Percentiles rank a stretch among this genome's conserved stretches.
These are phyloP conservation scores for Amaurobius ferox DNA, from an alignment of 2,888 invertebrate genomes.

Conservation along the genomic window DNA sequence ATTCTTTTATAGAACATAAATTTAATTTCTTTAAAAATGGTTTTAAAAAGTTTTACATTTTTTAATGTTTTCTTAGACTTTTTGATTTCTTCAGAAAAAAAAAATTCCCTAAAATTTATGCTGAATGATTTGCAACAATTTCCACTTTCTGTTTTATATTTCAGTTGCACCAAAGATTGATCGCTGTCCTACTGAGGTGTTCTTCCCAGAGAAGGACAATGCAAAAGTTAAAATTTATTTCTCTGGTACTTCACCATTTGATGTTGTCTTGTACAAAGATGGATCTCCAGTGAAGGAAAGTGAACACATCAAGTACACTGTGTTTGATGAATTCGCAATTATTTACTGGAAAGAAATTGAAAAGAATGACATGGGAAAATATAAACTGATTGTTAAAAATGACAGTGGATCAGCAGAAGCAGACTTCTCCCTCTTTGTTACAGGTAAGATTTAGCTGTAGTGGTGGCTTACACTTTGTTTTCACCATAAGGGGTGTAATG, in stretches of 20 bases:
- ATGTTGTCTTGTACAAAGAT: conserved; percentile 89
- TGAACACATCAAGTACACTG: conserved; percentile 89
- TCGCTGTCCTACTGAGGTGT: conserved; percentile 91
- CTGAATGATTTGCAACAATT: no score
- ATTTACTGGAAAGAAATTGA: conserved; percentile 95
- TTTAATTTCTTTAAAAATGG: no score
- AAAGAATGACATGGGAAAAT: conserved; percentile 92
- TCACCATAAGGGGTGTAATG: no score
- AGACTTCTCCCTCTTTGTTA: conserved; percentile 90
- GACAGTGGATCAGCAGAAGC: conserved; percentile 92
- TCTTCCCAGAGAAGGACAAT: conserved; percentile 95
- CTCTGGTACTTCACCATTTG: conserved; percentile 96
- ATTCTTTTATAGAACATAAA: no score
- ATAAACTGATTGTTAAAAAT: conserved; percentile 91
- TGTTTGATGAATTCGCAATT: conserved; percentile 97
- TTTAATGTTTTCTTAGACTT: no score
- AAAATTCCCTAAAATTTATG: no score
- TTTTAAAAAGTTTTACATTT: no score
- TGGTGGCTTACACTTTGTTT: background rate
- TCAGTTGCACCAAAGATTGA: conserved; percentile 93
- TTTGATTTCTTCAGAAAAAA: no score
- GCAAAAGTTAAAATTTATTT: conserved; percentile 98
- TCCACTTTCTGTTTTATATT: no score
- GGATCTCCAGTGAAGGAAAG: conserved; percentile 87
- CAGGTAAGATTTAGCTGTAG: conserved; percentile 81